Conservation (phyloP, 2,888 invertebrate genomes). For the Metalampra italica region DNA sequence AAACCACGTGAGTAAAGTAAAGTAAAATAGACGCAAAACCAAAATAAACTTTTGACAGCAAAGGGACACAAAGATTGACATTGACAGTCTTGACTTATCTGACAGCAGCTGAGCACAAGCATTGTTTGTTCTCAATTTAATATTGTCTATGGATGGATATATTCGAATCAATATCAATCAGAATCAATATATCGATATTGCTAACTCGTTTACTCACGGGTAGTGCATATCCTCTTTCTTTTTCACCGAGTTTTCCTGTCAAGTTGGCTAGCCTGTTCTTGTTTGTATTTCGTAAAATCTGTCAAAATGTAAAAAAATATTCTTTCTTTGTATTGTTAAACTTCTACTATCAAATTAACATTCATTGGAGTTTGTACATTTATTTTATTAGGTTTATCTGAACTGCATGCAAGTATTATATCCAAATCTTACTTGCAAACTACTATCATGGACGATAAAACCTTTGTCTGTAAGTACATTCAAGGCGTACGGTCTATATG, state of each 20-base stretch:
- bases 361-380: too few relatives aligned
- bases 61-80: neutral
- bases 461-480: conserved; percentile 50
- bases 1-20: conserved; percentile 65
- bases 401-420: too few relatives aligned
- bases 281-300: too few relatives aligned
- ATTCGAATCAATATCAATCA: neutral
- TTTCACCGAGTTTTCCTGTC: too few relatives aligned
- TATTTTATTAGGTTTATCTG: too few relatives aligned
- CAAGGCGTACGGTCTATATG: neutral
- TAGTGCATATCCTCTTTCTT: too few relatives aligned
- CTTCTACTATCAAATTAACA: too few relatives aligned
- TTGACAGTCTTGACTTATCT: neutral
- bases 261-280: too few relatives aligned
- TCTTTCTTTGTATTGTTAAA: too few relatives aligned
- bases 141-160: neutral
- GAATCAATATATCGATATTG: conserved; percentile 1
- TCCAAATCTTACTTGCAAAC: too few relatives aligned
- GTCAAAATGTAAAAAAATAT: too few relatives aligned
- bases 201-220: neutral
- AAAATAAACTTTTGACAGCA: conserved; percentile 30
- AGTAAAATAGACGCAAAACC: conserved; percentile 29
- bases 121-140: neutral
- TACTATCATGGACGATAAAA: conserved; percentile 50
- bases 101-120: too few relatives aligned